Evolutionary conservation across 2,113 vertebrate species (phyloP), one percentile per base, ranked within the genome.

Genomic region (Phylloscopus trochiloides): DNA sequence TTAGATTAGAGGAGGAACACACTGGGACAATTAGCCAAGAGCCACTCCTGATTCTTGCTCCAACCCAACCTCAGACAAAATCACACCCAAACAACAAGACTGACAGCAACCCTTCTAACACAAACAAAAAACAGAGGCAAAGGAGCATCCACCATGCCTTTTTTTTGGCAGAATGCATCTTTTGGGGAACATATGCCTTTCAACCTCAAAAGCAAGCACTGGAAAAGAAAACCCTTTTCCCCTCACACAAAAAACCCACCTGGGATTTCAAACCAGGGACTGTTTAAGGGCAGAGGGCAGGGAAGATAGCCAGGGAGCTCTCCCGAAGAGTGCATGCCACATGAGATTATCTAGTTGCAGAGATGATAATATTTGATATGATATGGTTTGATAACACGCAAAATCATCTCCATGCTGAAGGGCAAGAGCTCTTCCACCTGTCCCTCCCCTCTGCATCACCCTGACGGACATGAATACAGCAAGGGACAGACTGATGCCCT

Each of bases 1-100:
- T 98, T 98, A 98, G 97, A 96, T 73, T 79, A 86, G 87, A 95
- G 88, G 66, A 96, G 77, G 84, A 84, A 92, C 81, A 90, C 93
- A 59, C 72, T 93, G 81, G 96, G 88, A 95, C 96, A 94, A 97
- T 96, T 94, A 97, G 97, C 95, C 70, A 79, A 85, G 74, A 96
- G 77, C 71, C 89, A 93, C 90, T 96, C 78, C 87, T 78, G 73
- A 62, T 88, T 95, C 95, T 75, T 16, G 91, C 76, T 95, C 92
- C 76, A 87, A 79, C 65, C 62, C 90, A 95, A 74, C 88, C 79
- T 81, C 86, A 91, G 45, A 88, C 77, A 97, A 93, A 97, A 92
- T 96, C 86, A 77, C 76, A 96, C 71, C 92, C 94, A 95, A 92
- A 95, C 54, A 83, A 10, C 16, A 77, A 38, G 68, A 72, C 34